Evolutionary conservation across 2,888 invertebrate species (phyloP).

Genomic region (Dorcus hopei): DNA sequence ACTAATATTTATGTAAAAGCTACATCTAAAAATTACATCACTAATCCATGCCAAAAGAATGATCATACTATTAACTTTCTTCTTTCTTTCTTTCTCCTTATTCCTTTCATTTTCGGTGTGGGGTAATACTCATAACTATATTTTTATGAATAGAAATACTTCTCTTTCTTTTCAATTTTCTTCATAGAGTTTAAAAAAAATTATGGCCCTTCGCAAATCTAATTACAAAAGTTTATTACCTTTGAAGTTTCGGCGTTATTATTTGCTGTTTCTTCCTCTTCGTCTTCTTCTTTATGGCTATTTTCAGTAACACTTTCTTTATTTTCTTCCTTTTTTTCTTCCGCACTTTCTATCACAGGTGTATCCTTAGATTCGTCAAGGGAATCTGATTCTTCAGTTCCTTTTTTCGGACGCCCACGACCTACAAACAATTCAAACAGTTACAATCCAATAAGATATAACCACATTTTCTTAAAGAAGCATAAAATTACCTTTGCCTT

Average conservation of each 20-base stretch:
- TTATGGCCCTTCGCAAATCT: not conserved
- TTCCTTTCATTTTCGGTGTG: no score
- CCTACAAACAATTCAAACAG: constrained; percentile 25
- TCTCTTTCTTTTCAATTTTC: not conserved
- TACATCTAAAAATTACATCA: no score
- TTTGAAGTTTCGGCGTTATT: constrained; percentile 33
- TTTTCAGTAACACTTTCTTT: constrained; percentile 14
- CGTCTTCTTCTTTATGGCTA: constrained; percentile 35
- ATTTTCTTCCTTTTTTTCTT: constrained; percentile 26
- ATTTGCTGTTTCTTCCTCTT: constrained; percentile 38
- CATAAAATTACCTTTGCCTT: constrained; percentile 35
- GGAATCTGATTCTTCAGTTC: constrained; percentile 40
- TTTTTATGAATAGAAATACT: no score
- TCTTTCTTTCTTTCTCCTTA: no score
- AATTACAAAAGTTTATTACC: constrained; percentile 7
- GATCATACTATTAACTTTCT: no score
- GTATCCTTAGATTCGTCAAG: constrained; percentile 43
- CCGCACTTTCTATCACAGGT: constrained; percentile 30
- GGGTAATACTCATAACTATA: no score
- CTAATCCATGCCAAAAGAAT: no score
- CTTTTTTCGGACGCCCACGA: constrained; percentile 44
- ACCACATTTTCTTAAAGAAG: not conserved
- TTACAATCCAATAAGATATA: constrained; percentile 2
- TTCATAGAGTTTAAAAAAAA: not conserved
- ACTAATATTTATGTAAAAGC: no score